Evolutionary conservation across 2,888 invertebrate genomes (phyloP).

Genomic region (Chrysolina oricalcia): DNA sequence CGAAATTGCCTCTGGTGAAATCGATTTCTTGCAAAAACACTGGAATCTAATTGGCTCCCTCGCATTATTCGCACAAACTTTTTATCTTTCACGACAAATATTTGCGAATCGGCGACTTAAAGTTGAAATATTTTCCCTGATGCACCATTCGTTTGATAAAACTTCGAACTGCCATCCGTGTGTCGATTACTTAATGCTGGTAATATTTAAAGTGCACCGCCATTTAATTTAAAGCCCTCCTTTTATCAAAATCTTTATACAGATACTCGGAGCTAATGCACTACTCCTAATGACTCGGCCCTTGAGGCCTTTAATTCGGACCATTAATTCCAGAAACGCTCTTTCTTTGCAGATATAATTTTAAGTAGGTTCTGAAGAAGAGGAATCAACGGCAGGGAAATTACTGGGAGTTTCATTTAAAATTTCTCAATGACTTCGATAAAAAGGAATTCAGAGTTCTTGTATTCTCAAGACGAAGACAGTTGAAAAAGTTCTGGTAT

Average conservation of each 20-base stretch:
- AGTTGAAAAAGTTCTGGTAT: no score
- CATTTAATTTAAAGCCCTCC: constrained; percentile 33
- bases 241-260: constrained; percentile 49
- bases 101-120: background rate
- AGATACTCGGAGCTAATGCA: constrained; percentile 49
- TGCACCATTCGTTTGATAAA: constrained; percentile 18
- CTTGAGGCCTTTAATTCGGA: constrained; percentile 45
- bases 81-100: background rate
- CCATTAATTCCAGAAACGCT: constrained; percentile 49
- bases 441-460: no score
- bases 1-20: constrained; percentile 15
- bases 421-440: no score
- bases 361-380: constrained; percentile 34
- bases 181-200: constrained; percentile 9
- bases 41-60: background rate
- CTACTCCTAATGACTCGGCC: constrained; percentile 48
- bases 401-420: background rate
- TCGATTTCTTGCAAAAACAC: background rate
- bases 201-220: constrained; percentile 37
- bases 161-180: background rate
- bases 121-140: constrained; percentile 7
- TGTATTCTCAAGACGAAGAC: no score
- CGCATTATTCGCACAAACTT: background rate
- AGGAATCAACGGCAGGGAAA: constrained; percentile 5
- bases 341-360: constrained; percentile 42